phyloP scores from a whole-genome alignment of 2,888 invertebrate species.

The Amiota communis region DNA sequence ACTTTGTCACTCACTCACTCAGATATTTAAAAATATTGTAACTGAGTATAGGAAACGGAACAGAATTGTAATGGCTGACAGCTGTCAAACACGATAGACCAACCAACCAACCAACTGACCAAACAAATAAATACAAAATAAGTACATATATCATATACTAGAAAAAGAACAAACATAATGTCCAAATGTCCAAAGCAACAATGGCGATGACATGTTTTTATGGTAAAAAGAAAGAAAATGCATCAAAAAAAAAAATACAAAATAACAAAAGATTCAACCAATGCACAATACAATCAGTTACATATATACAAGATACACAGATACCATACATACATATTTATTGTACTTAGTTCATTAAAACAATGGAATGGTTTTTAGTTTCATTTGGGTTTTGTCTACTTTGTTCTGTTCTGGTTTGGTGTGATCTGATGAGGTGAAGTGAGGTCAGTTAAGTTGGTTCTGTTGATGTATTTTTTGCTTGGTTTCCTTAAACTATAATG shows the following conservation, averaged over 20 bases:
- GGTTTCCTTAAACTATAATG: not conserved
- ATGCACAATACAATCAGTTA: constrained; percentile 1
- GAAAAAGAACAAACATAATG: not conserved
- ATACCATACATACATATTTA: not conserved
- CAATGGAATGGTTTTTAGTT: too few relatives aligned
- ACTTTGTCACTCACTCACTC: not conserved
- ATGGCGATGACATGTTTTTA: constrained; percentile 32
- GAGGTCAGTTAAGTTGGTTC: not conserved
- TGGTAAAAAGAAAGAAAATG: constrained; percentile 28
- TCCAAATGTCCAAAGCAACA: constrained; percentile 12
- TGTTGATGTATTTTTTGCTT: constrained; percentile 15
- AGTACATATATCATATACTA: not conserved
- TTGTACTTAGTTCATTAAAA: not conserved
- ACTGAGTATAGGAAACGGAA: constrained; percentile 9
- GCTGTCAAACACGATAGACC: constrained; percentile 24
- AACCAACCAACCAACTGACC: not conserved
- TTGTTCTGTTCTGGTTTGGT: too few relatives aligned
- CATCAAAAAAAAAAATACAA: not conserved
- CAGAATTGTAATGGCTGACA: constrained; percentile 21
- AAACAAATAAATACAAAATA: not conserved
- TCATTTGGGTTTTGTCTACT: too few relatives aligned
- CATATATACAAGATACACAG: not conserved
- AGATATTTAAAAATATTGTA: not conserved
- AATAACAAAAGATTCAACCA: constrained; percentile 24
- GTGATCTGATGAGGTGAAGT: too few relatives aligned